A percentile compares a stretch with the other conserved stretches of the same genome.
These are phyloP conservation scores for Pelmatolapia mariae DNA, from an alignment of 2,113 vertebrate genomes.

Conservation along the genomic window DNA sequence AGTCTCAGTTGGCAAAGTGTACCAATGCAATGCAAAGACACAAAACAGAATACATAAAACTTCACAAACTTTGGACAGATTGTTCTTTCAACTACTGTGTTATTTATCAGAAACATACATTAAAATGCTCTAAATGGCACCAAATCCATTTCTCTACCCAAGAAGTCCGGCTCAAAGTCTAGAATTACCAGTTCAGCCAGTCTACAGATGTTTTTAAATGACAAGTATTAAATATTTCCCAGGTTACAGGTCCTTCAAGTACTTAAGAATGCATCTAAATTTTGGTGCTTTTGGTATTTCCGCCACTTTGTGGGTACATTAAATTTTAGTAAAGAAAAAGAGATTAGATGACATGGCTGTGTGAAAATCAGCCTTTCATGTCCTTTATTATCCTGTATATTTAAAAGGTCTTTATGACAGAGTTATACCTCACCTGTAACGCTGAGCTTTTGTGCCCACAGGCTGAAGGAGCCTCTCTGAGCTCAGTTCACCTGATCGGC, in stretches of 20 bases:
- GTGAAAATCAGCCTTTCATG: accelerated
- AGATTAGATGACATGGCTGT: accelerated
- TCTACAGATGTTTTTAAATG: neutral
- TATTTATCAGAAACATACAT: neutral
- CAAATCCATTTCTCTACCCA: neutral
- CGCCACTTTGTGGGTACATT: accelerated
- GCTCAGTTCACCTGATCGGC: conserved; percentile 83
- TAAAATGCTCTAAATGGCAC: neutral
- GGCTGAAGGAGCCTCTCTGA: conserved; percentile 80
- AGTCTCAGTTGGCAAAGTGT: neutral
- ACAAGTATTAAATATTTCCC: accelerated
- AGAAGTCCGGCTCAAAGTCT: accelerated
- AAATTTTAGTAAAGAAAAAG: neutral
- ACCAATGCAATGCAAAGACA: neutral
- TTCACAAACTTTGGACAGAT: neutral
- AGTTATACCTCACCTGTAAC: neutral
- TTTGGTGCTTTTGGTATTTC: neutral
- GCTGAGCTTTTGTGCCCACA: conserved; percentile 25
- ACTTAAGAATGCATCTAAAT: neutral
- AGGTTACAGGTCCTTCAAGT: neutral
- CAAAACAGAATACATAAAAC: neutral
- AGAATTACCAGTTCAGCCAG: neutral
- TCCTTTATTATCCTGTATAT: accelerated
- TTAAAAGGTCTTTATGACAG: neutral
- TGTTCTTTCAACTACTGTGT: neutral